Evolutionary conservation across 2,797 vertebrate species (phyloP).

Genomic region (Orestias chungarensis): DNA sequence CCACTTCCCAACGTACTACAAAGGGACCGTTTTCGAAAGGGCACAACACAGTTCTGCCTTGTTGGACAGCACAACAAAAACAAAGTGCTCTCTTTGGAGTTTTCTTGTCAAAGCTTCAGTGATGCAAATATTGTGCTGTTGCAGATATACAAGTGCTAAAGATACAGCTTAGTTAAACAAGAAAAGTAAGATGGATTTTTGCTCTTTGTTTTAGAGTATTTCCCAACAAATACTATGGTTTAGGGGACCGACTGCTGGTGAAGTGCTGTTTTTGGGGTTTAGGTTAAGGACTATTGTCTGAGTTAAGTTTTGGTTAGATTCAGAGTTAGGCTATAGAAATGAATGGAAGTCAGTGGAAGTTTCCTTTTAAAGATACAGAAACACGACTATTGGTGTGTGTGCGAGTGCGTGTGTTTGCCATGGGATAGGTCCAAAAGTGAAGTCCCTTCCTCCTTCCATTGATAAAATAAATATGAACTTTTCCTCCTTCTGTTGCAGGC

Average conservation of each 20-base stretch:
- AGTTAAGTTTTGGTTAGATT: no score
- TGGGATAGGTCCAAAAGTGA: constrained; percentile 34
- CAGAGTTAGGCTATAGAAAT: no score
- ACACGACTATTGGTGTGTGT: no score
- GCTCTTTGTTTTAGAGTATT: constrained; percentile 13
- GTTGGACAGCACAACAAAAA: constrained; percentile 32
- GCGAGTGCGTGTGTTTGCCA: constrained; percentile 21
- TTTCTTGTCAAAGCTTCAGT: constrained; percentile 20
- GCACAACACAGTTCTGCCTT: constrained; percentile 46
- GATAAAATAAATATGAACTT: constrained; percentile 66
- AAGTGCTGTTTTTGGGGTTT: no score
- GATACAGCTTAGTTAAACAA: constrained; percentile 44
- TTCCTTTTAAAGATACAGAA: no score
- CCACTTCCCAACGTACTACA: constrained; percentile 73
- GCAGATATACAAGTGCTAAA: constrained; percentile 33
- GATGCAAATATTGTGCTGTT: constrained; percentile 3
- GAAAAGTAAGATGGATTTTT: constrained; percentile 40
- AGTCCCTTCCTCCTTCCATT: constrained; percentile 56
- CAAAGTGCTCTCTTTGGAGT: constrained; percentile 32
- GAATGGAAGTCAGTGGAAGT: no score
- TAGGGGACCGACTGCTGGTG: no score
- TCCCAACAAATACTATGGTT: no score
- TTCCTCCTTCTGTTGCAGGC: constrained; percentile 61
- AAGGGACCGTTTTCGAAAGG: constrained; percentile 53
- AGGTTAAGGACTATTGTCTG: no score